Evolutionary conservation across 1,140 invertebrate species (phyloP).

Genomic region (Patella vulgata): DNA sequence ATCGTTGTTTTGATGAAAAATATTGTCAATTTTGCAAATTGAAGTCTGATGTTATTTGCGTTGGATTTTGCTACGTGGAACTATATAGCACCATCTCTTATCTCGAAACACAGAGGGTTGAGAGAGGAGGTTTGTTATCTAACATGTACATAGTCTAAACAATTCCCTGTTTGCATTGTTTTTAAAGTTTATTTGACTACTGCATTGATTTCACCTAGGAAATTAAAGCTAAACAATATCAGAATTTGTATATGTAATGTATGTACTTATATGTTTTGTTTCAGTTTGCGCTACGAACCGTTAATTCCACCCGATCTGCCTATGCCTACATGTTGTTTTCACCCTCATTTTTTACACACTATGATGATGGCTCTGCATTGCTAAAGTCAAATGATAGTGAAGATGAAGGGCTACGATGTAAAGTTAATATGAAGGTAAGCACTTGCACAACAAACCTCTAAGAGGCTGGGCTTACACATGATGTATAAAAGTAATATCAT

Average conservation of each 20-base stretch:
- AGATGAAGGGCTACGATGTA: constrained; percentile 64
- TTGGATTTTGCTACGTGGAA: too few species aligned
- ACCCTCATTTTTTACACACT: constrained; percentile 80
- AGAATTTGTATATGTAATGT: constrained; percentile 4
- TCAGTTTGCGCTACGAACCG: constrained; percentile 74
- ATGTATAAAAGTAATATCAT: too few species aligned
- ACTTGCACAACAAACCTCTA: too few species aligned
- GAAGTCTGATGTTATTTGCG: too few species aligned
- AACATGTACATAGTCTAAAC: not conserved
- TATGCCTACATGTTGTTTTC: constrained; percentile 81
- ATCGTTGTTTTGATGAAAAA: too few species aligned
- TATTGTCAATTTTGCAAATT: too few species aligned
- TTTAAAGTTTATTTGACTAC: not conserved
- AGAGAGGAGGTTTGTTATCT: too few species aligned
- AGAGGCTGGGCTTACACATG: too few species aligned
- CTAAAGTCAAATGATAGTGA: constrained; percentile 37
- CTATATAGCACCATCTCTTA: too few species aligned
- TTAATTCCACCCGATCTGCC: constrained; percentile 84
- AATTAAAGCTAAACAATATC: not conserved
- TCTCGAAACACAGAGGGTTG: too few species aligned
- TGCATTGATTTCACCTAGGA: not conserved
- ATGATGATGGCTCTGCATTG: constrained; percentile 67
- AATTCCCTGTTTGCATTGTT: not conserved
- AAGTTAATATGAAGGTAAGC: constrained; percentile 70
- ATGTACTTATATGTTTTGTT: constrained; percentile 12